Conservation (phyloP, 2,797 vertebrate genomes). For the Mormyrus proboscirostris region DNA sequence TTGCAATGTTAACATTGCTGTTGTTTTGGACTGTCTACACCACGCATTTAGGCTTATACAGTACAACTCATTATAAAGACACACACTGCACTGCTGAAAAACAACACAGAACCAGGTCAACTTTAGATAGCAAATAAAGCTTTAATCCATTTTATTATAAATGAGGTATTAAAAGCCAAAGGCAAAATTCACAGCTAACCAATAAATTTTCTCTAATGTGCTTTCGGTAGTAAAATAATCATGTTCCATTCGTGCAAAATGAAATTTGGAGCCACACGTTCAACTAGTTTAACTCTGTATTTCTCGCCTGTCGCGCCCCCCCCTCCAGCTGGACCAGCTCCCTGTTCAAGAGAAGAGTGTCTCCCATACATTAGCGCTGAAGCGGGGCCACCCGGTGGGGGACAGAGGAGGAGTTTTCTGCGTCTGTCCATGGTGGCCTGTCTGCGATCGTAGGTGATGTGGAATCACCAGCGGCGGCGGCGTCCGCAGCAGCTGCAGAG, state of each 20-base stretch:
- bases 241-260: background rate
- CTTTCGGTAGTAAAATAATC: constrained; percentile 20
- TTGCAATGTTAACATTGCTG: background rate
- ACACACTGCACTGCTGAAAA: background rate
- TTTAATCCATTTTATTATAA: constrained; percentile 21
- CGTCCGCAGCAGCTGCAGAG: background rate
- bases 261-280: background rate
- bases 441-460: background rate
- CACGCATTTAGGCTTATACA: background rate
- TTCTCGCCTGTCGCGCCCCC: background rate
- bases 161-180: constrained; percentile 19
- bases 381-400: background rate
- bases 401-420: background rate
- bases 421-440: background rate
- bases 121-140: background rate
- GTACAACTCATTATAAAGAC: background rate
- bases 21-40: background rate
- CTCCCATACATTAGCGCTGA: background rate
- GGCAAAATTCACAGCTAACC: constrained; percentile 18
- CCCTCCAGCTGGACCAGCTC: background rate
- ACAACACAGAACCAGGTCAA: background rate
- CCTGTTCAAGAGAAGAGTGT: background rate
- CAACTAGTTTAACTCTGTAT: background rate
- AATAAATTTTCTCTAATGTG: constrained; percentile 17
- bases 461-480: background rate